Evolutionary conservation across 2,888 invertebrate species (phyloP), one percentile per base, ranked within the genome.

Genomic region (Cryptus viduatorius): DNA sequence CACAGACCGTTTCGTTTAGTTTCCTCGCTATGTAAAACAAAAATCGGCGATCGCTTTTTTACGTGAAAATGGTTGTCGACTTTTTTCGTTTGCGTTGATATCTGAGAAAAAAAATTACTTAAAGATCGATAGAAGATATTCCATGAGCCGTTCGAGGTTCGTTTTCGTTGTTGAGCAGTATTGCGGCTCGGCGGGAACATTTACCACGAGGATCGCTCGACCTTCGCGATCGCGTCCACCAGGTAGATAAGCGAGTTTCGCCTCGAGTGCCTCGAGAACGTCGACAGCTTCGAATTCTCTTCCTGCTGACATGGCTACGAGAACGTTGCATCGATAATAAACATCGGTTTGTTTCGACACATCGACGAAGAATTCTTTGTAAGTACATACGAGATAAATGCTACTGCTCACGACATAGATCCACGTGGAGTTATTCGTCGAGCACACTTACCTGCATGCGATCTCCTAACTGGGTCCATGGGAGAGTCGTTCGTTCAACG

Each of bases 221-320:
- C 95, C 95, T 86, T 96, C 95, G 83, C 95, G 95, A 94, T 96
- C 96, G 86, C 95, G 94, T 87, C 96, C 96, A 87, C 96, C 96
- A 81, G 96, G 96, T 86, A 96, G 93, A 91, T 95, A 95, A 80
- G 95, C 96, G 87, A 95, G 94, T 89, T 95, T 95, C 87, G 95
- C 95, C 93, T 95, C 95, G 89, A 96, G 94, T 84, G 95, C 95
- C 89, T 94, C 94, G 92, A 95, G 93, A 88, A 95, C 94, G 88
- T 95, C 94, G 91, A 94, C 94, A 88, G 96, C 95, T 94, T 95
- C 95, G 90, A 93, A 65, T 77, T 85, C 87, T 79, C 87, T 88
- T 79, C 80, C 85, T 72, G 91, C 85, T 72, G 91, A 87, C 92
- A 92, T 87, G 12, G 73, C 82, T 84, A 64, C 42, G 44, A 24